Evolutionary conservation across 2,113 vertebrate species (phyloP).

Genomic region (Siphamia tubifer): DNA sequence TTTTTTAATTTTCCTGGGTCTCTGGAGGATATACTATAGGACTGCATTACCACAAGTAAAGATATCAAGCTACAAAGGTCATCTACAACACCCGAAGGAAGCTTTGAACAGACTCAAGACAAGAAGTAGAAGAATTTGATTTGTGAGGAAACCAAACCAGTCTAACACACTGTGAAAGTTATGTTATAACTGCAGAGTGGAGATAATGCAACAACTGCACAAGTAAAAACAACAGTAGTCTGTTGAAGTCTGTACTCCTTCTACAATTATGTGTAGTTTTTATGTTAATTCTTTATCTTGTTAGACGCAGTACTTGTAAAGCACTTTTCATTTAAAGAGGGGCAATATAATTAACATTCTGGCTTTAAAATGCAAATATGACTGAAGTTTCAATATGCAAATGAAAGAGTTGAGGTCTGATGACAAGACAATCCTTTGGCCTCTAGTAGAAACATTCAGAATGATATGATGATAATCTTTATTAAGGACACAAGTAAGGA

Average conservation of each 20-base stretch:
- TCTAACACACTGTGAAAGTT: conserved; percentile 1
- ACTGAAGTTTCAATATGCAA: no score
- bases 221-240: neutral
- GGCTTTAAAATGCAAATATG: neutral
- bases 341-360: neutral
- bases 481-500: no score
- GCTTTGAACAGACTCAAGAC: neutral
- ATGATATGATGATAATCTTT: no score
- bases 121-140: neutral
- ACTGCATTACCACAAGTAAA: neutral
- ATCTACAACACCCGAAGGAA: neutral
- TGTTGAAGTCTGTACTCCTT: neutral
- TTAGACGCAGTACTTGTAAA: neutral
- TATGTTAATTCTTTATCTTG: neutral
- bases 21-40: neutral
- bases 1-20: no score
- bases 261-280: neutral
- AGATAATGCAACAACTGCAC: neutral
- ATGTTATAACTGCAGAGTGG: conserved; percentile 3
- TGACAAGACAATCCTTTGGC: no score
- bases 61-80: neutral
- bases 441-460: neutral
- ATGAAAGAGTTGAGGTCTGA: no score
- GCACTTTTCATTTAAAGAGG: neutral
- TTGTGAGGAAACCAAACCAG: conserved; percentile 30